phyloP scores from a whole-genome alignment of 2,797 vertebrate species.

The Hydrolagus colliei region DNA sequence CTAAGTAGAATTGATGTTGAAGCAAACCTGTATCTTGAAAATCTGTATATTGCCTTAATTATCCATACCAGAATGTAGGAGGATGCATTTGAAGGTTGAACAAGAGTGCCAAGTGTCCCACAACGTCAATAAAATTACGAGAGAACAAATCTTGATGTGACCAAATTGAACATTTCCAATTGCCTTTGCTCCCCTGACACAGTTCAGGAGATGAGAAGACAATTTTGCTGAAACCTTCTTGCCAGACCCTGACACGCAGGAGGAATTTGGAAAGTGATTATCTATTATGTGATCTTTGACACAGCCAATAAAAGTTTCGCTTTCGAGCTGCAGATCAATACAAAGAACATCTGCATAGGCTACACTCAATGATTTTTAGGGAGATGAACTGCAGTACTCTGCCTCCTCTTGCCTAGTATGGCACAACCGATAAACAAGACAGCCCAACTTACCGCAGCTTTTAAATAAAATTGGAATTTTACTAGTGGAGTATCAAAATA shows the following conservation, averaged over 20 bases:
- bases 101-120: neutral
- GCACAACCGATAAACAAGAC: neutral
- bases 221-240: conserved; percentile 39
- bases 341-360: conserved; percentile 37
- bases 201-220: conserved; percentile 34
- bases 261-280: conserved; percentile 40
- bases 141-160: conserved; percentile 44
- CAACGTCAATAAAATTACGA: conserved; percentile 1
- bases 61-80: neutral
- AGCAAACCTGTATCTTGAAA: neutral
- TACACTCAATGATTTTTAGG: conserved; percentile 40
- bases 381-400: conserved; percentile 28
- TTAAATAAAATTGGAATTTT: neutral
- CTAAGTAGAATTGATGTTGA: neutral
- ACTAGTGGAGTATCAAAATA: neutral
- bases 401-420: neutral
- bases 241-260: conserved; percentile 38
- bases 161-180: conserved; percentile 39
- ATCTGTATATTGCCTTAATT: neutral
- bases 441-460: neutral
- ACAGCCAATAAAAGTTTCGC: conserved; percentile 35
- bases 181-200: conserved; percentile 37
- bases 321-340: conserved; percentile 39
- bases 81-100: neutral
- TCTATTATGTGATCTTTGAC: conserved; percentile 42